phyloP scores from a whole-genome alignment of 2,797 vertebrate species.

The Limnodromus scolopaceus region DNA sequence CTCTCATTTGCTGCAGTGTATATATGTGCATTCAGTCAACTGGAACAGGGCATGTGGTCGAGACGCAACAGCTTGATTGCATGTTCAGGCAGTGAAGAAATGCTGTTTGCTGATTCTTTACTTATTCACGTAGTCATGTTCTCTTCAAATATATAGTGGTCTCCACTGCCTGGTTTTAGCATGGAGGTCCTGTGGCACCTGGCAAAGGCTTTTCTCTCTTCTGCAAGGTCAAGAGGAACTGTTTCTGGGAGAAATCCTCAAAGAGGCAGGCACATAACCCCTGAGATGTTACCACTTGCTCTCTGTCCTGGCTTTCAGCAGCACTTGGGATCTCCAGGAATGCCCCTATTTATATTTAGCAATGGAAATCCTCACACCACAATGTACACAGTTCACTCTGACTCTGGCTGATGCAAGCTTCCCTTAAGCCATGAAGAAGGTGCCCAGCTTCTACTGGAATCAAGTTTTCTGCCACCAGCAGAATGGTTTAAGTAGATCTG shows the following conservation, averaged over 20 bases:
- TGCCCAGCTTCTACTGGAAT: background rate
- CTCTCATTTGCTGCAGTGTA: background rate
- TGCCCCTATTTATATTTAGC: background rate
- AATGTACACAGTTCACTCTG: background rate
- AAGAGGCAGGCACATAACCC: fast-evolving
- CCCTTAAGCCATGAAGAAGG: background rate
- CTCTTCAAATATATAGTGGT: background rate
- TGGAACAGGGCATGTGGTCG: background rate
- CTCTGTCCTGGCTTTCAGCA: background rate
- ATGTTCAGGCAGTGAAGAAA: background rate
- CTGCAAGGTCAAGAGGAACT: background rate
- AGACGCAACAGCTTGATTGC: background rate
- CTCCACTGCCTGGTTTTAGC: background rate
- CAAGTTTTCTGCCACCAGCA: background rate
- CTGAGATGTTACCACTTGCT: background rate
- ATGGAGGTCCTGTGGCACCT: background rate
- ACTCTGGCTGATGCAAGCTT: background rate
- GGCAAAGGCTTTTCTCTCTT: background rate
- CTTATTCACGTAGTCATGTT: background rate
- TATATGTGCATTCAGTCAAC: background rate
- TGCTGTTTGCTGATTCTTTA: background rate
- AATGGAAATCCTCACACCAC: background rate
- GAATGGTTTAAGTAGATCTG: background rate
- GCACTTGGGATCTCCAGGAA: background rate
- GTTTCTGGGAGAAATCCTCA: background rate